phyloP scores from a whole-genome alignment of 2,797 vertebrate species.

The Hydrocynus forskahlii region DNA sequence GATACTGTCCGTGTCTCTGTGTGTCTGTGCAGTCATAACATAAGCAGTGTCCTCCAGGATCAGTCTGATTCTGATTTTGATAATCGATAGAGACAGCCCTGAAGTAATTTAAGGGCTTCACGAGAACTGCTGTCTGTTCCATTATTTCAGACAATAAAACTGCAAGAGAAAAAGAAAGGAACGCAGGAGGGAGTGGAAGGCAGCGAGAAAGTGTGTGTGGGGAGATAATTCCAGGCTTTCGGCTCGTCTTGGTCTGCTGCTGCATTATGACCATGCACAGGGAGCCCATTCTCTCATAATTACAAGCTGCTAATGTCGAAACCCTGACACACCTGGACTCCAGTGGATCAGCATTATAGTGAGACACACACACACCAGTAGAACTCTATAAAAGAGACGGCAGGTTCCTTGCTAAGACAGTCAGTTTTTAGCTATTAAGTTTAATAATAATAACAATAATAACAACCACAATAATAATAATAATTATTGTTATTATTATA shows the following conservation, averaged over 20 bases:
- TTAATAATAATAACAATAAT: too few species aligned
- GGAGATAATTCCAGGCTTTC: background rate
- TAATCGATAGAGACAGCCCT: too few species aligned
- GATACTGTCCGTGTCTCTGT: too few species aligned
- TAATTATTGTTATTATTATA: too few species aligned
- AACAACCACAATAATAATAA: too few species aligned
- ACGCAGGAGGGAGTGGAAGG: background rate
- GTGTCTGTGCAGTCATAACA: too few species aligned
- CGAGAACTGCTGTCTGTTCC: background rate
- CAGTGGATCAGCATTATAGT: background rate
- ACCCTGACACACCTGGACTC: background rate
- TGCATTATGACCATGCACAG: background rate
- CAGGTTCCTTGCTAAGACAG: too few species aligned
- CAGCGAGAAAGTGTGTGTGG: background rate
- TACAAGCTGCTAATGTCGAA: background rate
- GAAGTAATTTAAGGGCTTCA: too few species aligned
- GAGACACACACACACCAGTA: background rate
- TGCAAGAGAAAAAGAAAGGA: background rate
- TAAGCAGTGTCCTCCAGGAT: too few species aligned
- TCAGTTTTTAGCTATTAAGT: too few species aligned
- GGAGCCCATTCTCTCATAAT: slow-evolving; percentile 3
- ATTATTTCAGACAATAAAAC: too few species aligned
- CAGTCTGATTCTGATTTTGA: too few species aligned
- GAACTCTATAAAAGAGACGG: background rate
- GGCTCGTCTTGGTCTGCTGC: background rate